Evolutionary conservation across 1,140 invertebrate genomes (phyloP), one percentile per base, ranked within the genome.

Genomic region (Acromyrmex charruanus): DNA sequence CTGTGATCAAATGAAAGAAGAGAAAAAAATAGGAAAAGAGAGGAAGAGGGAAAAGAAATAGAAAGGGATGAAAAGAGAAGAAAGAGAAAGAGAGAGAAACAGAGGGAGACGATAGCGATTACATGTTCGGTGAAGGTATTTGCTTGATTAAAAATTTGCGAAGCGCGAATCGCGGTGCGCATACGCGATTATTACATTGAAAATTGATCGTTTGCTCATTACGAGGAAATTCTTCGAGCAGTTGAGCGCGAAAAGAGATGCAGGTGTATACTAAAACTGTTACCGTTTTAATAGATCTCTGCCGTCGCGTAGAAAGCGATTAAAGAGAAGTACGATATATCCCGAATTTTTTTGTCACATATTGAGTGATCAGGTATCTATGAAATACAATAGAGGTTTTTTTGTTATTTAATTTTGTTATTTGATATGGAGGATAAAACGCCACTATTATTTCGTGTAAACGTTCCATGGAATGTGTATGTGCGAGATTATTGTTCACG

Each of bases 101-200:
- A 44, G 65, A 21, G 35, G 0, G 39, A 44, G 9, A 44, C 2
- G 9, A 21, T 31, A 44, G 55, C 39, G 55, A 16, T 74, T 68
- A 75, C 80, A 28, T 49, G 55, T 39, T 1, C 25, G 80, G 25
- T 3, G 18, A 10, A 72, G 80, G 39, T 74, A 84, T 84, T 84
- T 74, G 55, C 55, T 84, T 74, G 55, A 84, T 84, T 74, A 84
- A 74, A 84, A 84, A 84, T 84, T 74, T 28, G 28, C 39, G 28
- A 21, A 25, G 18, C 69, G 55, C 80, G 28, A 58, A 51, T 72
- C 55, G 55, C 55, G 68, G 31, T 16, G 79, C 79, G 66, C 12
- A 55, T 31, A 51, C n/a, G 18, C 39, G 25, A 84, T 84, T 84
- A 74, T 84, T 84, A 75, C 55, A 51, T 84, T 74, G 39, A 61